Conservation (phyloP, 2,113 vertebrate genomes). For the Corvus hawaiiensis region DNA sequence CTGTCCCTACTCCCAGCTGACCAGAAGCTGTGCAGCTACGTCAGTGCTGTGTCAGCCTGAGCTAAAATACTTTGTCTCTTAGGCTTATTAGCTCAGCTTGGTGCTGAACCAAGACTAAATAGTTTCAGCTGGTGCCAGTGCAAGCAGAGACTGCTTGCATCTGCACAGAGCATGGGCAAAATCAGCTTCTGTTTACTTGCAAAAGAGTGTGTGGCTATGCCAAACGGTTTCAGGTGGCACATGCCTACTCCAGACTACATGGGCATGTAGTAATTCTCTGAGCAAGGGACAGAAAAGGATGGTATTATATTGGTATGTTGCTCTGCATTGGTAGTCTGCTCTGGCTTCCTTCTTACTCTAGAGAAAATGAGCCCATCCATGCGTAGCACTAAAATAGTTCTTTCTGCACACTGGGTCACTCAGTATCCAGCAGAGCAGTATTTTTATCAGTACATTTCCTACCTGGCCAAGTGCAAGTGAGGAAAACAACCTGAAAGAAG, state of each 20-base stretch:
- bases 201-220: background rate
- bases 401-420: background rate
- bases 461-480: background rate
- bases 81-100: slow-evolving; percentile 43
- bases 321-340: background rate
- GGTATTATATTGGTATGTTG: background rate
- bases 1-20: slow-evolving; percentile 2
- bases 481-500: background rate
- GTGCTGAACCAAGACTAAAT: slow-evolving; percentile 34
- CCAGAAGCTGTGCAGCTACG: slow-evolving; percentile 25
- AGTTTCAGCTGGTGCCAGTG: slow-evolving; percentile 23
- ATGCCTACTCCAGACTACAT: background rate
- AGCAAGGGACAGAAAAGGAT: background rate
- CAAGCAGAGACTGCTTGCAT: background rate
- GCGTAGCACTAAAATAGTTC: background rate
- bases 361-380: background rate
- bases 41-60: slow-evolving; percentile 28
- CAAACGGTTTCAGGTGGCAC: background rate
- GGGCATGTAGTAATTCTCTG: background rate
- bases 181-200: background rate
- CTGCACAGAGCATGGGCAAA: background rate
- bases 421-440: background rate
- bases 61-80: slow-evolving; percentile 22
- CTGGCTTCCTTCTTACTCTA: background rate
- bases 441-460: background rate